Evolutionary conservation across 2,888 invertebrate genomes (phyloP).

Genomic region (Tenthredo mesomela): DNA sequence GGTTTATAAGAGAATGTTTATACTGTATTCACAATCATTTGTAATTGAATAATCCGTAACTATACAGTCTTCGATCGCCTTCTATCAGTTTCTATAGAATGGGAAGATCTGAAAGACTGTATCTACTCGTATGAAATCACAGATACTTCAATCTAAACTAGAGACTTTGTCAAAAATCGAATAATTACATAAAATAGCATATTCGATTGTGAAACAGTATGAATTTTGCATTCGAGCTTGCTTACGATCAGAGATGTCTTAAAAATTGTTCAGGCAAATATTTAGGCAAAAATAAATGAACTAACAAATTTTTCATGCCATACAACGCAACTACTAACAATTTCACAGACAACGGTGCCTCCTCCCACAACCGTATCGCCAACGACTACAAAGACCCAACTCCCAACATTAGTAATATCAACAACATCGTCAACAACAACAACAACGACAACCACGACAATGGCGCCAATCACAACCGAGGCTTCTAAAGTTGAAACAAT

Average conservation of each 20-base stretch:
- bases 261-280: background rate
- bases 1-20: slow-evolving; percentile 2
- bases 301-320: slow-evolving; percentile 73
- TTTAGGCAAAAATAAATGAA: slow-evolving; percentile 64
- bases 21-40: background rate
- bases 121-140: background rate
- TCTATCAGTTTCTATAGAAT: background rate
- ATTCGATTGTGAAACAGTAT: slow-evolving; percentile 18
- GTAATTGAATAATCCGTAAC: background rate
- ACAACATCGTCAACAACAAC: slow-evolving; percentile 64
- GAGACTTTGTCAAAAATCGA: background rate
- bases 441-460: slow-evolving; percentile 62
- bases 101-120: background rate
- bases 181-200: background rate
- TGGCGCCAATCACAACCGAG: slow-evolving; percentile 60
- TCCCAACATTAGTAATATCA: slow-evolving; percentile 62
- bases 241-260: background rate
- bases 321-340: slow-evolving; percentile 77
- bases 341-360: slow-evolving; percentile 73
- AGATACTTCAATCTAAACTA: background rate
- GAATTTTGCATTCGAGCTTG: slow-evolving; percentile 15
- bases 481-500: slow-evolving; percentile 61
- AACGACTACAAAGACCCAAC: slow-evolving; percentile 63
- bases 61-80: background rate
- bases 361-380: slow-evolving; percentile 61